A percentile compares a stretch with the other conserved stretches of the same genome.
Evolutionary conservation across 2,113 vertebrate genomes (phyloP).

Genomic region (Phocoena phocoena): DNA sequence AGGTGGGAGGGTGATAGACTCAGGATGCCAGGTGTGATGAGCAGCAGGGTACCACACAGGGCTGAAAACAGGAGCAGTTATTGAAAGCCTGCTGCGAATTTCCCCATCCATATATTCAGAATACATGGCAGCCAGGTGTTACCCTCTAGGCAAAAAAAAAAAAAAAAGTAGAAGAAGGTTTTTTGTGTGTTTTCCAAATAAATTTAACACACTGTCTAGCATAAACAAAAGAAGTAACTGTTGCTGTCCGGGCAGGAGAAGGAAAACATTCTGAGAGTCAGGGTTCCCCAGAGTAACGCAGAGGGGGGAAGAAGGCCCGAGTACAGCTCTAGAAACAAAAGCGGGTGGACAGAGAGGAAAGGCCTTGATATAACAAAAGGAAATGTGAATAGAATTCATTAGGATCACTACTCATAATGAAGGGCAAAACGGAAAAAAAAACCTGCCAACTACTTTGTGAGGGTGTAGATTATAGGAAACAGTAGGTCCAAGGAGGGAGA

Average conservation of each 20-base stretch:
- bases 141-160: not conserved
- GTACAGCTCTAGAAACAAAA: not conserved
- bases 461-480: not conserved
- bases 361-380: too few relatives aligned
- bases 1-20: not conserved
- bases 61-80: not conserved
- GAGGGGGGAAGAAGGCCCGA: not conserved
- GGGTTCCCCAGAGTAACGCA: not conserved
- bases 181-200: conserved; percentile 59
- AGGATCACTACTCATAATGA: not conserved
- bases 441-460: not conserved
- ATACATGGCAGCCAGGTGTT: conserved; percentile 33
- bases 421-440: not conserved
- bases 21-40: not conserved
- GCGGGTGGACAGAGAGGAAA: not conserved
- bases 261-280: not conserved
- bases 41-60: not conserved
- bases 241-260: not conserved
- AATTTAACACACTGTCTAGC: conserved; percentile 32
- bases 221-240: conserved; percentile 55
- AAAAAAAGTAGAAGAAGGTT: not conserved
- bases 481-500: not conserved
- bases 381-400: not conserved
- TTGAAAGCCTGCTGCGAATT: not conserved
- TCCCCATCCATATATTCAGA: not conserved